Percentiles rank a stretch among this genome's conserved stretches.
Conservation (phyloP, 1,140 invertebrate genomes). For the Ooceraea biroi region DNA sequence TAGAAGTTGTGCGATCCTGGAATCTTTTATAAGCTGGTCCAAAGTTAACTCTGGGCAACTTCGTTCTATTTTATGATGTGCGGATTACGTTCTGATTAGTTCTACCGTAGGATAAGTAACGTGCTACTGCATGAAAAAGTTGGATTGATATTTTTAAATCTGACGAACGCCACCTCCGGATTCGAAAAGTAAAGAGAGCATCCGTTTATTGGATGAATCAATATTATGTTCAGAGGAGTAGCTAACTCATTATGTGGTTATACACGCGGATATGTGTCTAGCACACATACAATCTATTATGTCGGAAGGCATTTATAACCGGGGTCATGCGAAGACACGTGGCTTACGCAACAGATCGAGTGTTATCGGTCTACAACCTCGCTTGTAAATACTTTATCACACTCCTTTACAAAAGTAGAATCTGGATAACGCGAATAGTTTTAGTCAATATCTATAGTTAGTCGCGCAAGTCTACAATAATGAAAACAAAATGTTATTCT, state of each 20-base stretch:
- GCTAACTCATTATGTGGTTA: background rate
- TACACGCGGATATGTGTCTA: background rate
- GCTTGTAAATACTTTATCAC: conserved; percentile 19
- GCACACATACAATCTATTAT: background rate
- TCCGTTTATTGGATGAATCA: background rate
- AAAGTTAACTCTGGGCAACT: background rate
- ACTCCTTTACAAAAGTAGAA: conserved; percentile 18
- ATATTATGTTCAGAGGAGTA: background rate
- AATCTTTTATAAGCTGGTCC: background rate
- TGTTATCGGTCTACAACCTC: background rate
- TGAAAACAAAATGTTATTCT: conserved; percentile 16
- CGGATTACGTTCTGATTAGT: background rate
- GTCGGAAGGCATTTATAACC: background rate
- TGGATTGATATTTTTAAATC: background rate
- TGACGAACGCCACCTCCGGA: background rate
- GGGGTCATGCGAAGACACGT: background rate
- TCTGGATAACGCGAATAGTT: conserved; percentile 10
- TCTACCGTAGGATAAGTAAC: too few species aligned
- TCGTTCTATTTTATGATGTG: background rate
- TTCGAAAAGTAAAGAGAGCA: background rate
- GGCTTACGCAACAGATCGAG: conserved; percentile 14
- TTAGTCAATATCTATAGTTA: conserved; percentile 32
- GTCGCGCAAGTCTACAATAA: background rate
- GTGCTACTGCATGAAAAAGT: background rate
- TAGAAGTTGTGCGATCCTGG: background rate